Evolutionary conservation across 23 tunicate genomes (phyloP), one percentile per base, ranked within the genome.

Genomic region (Phallusia fumigata): DNA sequence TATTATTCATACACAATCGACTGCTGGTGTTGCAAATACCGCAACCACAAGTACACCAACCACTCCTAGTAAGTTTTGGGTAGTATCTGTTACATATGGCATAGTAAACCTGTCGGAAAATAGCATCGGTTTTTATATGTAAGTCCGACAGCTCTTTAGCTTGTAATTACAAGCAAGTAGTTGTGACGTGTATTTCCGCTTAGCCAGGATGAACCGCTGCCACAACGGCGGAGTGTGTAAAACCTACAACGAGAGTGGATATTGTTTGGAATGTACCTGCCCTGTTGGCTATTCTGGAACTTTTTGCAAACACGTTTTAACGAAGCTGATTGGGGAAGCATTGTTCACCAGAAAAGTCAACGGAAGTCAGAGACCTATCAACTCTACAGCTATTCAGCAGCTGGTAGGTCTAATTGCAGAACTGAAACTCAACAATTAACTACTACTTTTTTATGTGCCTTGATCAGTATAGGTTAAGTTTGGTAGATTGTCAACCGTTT

Each of bases 201-300:
- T 74, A 74, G 77, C 35, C 34, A 32, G 77, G 22, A 32, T 30
- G n/a, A 74, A 74, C 40, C n/a, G 22, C 22, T 74, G 77, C 77
- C 77, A 74, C 2, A 74, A 74, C 16, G 77, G 77, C 12, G 77
- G 77, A 19, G 77, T 5, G 1, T 74, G 77, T 30, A 74, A 74
- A 32, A 5, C 12, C 13, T 65, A 26, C 32, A 32, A 32, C 30
- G 77, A 74, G 35, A 33, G n/a, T 30, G 35, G 35, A 19, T 19
- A 18, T 74, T 74, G 77, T 74, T 11, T 30, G 45, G 45, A 30
- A 18, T 74, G 77, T 30, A 74, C 3, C n/a, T 74, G 77, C 40
- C 33, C 77, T 21, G 22, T 32, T 33, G 77, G 77, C 26, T 74
- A 3, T 33, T 30, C 40, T 32, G 77, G 77, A 18, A 19, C 30